Conservation (phyloP, 1,140 invertebrate genomes). For the Linepithema humile region DNA sequence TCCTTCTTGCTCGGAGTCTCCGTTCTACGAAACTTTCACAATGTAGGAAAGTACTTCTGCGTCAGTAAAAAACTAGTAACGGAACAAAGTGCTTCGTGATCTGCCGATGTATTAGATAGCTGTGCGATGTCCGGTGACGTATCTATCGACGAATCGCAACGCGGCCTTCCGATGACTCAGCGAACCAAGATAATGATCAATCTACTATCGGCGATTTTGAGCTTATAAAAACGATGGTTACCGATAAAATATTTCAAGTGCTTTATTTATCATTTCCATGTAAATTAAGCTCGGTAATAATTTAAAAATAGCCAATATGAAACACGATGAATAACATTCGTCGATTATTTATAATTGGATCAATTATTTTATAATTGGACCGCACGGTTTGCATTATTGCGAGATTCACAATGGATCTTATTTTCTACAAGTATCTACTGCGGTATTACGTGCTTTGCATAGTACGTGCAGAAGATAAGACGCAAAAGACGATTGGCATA, state of each 20-base stretch:
- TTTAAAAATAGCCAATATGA: background rate
- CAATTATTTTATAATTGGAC: background rate
- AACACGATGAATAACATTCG: background rate
- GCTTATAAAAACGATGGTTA: background rate
- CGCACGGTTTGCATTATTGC: background rate
- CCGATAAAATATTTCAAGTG: background rate
- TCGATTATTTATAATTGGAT: background rate
- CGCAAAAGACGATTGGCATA: slow-evolving; percentile 13
- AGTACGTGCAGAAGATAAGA: background rate
- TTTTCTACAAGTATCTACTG: slow-evolving; percentile 12
- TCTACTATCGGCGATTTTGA: background rate
- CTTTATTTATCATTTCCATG: background rate
- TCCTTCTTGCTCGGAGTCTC: slow-evolving; percentile 22
- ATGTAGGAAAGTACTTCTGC: slow-evolving; percentile 26
- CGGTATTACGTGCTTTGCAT: slow-evolving; percentile 6
- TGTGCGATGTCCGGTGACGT: background rate
- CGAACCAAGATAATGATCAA: slow-evolving; percentile 12
- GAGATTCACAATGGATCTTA: background rate
- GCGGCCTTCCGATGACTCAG: background rate
- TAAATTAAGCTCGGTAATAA: background rate
- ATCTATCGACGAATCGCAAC: slow-evolving; percentile 31
- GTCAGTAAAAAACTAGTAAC: slow-evolving; percentile 9
- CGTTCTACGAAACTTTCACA: slow-evolving; percentile 28
- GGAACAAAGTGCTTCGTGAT: slow-evolving; percentile 42
- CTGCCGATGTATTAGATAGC: slow-evolving; percentile 32